phyloP scores from a whole-genome alignment of 2,113 vertebrate genomes.

The Deroptyus accipitrinus region DNA sequence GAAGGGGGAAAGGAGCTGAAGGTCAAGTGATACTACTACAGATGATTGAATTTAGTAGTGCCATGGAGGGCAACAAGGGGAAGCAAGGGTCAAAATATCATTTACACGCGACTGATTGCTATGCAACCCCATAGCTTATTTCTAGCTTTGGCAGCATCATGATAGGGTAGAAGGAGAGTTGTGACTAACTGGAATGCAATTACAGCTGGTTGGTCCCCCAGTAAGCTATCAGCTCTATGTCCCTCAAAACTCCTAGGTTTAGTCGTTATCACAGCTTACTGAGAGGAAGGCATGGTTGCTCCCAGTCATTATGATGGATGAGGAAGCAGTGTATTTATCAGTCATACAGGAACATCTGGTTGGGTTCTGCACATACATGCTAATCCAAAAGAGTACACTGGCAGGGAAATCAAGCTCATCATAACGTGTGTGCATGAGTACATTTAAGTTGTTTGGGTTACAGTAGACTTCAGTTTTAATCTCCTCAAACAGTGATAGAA shows the following conservation, averaged over 20 bases:
- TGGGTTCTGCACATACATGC: neutral
- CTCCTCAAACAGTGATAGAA: neutral
- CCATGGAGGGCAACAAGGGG: neutral
- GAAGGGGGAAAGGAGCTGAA: neutral
- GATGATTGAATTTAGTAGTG: neutral
- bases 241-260: neutral
- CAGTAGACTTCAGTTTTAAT: neutral
- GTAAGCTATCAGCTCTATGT: neutral
- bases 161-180: neutral
- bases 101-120: neutral
- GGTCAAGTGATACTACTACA: neutral
- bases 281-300: neutral
- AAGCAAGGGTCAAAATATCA: neutral
- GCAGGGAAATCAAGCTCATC: neutral
- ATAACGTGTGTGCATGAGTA: fast-evolving
- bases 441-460: neutral
- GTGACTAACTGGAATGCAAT: neutral
- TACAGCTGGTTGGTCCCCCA: neutral
- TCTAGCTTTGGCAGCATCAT: neutral
- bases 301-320: neutral
- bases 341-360: neutral
- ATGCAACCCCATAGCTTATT: neutral
- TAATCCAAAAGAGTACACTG: neutral
- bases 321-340: neutral
- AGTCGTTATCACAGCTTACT: neutral